Evolutionary conservation across 2,113 vertebrate species (phyloP), one percentile per base, ranked within the genome.

Genomic region (Mugil cephalus): DNA sequence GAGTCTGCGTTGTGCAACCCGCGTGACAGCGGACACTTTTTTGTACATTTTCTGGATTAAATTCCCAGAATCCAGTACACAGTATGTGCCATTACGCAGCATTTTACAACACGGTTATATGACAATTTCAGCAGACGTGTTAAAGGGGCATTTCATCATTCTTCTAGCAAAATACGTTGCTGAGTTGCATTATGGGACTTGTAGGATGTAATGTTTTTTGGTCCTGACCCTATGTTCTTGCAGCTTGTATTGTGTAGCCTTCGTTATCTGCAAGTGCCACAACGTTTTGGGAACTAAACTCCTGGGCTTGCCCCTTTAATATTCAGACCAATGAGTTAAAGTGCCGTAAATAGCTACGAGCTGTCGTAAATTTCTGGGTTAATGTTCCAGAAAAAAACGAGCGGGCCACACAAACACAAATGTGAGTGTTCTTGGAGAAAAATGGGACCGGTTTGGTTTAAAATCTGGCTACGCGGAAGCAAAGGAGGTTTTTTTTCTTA

Each of bases 401-500:
- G 24, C 5, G 24, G 24, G 24, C 24, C 24, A 30, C 24, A 30
- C 24, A 30, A 30, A 30, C n/a, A n/a, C n/a, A 5, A 5, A 45
- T 24, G 6, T 8, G n/a, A 34, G 45, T 51, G 40, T 53, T 58
- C 63, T 8, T 59, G 43, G 36, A 39, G 65, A 60, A 54, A 50
- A 36, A 30, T 30, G 24, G 66, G 51, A n/a, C 51, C 0, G 10
- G 1, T 13, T n/a, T 46, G 46, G 18, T 67, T 56, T 17, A 36
- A 43, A 43, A 13, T 36, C 18, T 7, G 64, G 46, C 42, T 40
- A 1, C 34, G 63, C 53, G 47, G 47, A 40, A 6, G 51, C 1
- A 59, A 48, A 15, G 17, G 54, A 30, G 56, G 38, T 67, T 69
- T 50, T 36, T 46, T n/a, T n/a, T n/a, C n/a, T n/a, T n/a, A n/a